These are phyloP conservation scores for Orchestia grillus DNA, from an alignment of 1,140 invertebrate species.

Conservation along the genomic window DNA sequence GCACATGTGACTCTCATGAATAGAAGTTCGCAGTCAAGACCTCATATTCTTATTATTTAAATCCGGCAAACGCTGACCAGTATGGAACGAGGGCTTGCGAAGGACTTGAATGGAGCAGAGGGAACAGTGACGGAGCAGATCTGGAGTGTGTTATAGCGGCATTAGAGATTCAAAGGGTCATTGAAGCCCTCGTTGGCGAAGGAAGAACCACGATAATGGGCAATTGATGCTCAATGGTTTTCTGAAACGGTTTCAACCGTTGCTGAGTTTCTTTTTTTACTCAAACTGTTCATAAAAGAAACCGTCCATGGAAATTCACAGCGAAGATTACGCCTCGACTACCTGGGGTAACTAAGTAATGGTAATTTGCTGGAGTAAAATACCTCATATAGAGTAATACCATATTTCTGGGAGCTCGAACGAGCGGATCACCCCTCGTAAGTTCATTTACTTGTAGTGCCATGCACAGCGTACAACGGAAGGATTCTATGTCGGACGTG, in stretches of 20 bases:
- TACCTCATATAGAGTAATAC: neutral
- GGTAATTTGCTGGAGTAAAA: neutral
- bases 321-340: neutral
- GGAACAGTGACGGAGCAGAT: conserved; percentile 23
- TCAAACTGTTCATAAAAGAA: neutral
- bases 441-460: neutral
- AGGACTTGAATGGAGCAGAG: neutral
- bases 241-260: neutral
- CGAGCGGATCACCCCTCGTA: neutral
- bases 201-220: neutral
- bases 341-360: neutral
- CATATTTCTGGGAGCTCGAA: neutral
- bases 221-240: conserved; percentile 8
- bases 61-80: neutral
- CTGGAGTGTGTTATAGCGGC: conserved; percentile 27
- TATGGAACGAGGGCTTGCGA: neutral
- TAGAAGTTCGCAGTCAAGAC: neutral
- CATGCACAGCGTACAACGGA: neutral
- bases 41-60: neutral
- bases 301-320: neutral
- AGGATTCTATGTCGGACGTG: neutral
- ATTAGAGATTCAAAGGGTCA: conserved; percentile 18
- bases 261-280: neutral
- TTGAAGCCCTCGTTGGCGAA: neutral
- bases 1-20: neutral